Base-by-base conservation (phyloP, 1,140 invertebrate genomes). In the Glomeris maerens region DNA sequence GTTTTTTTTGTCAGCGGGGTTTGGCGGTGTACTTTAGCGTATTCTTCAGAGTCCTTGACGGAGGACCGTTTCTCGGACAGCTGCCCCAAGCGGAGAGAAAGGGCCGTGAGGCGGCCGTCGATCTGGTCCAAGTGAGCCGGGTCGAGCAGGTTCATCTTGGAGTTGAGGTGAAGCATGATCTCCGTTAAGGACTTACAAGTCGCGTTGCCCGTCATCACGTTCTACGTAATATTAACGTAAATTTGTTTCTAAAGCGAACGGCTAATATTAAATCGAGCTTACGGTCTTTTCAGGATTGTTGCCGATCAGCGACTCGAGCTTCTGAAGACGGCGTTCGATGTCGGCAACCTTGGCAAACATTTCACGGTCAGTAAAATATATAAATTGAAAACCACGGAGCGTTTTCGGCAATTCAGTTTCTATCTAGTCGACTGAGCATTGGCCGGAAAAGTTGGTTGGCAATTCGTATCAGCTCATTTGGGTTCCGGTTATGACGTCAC, bases 61-160 rank as follows among this genome's bases (percentile, higher is more conserved):
- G 75, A 73, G 21, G 78, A 55, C 75, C 63, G 60, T 56, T 74
- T 85, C 50, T 84, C 80, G 0, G 74, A 70, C 39, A 92, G 74
- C 22, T 76, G 75, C 50, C 85, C 81, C 64, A 92, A 78, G 64
- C 81, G 83, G 22, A 81, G 74, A 21, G 79, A 66, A 27, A 93
- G 68, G 21, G 77, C 71, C 1, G 77, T 74, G 28, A 91, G 67
- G 47, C 86, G 73, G 2, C 76, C 78, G 64, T 92, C 88, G 23
- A 90, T 78, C 17, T 80, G 77, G 59, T 91, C 86, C 44, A 93
- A 63, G 61, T 90, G 83, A 25, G 73, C 70, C 0, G 82, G 77
- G 59, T 91, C 84, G 45, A 94, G 63, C n/a, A 91, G 64, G 14
- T 79, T 76, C 21, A 84, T 72, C 62, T 84, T 83, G 2, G 80